These are phyloP conservation scores for Leptopilina drosophilae DNA, from an alignment of 2,888 invertebrate species.

Conservation along the genomic window DNA sequence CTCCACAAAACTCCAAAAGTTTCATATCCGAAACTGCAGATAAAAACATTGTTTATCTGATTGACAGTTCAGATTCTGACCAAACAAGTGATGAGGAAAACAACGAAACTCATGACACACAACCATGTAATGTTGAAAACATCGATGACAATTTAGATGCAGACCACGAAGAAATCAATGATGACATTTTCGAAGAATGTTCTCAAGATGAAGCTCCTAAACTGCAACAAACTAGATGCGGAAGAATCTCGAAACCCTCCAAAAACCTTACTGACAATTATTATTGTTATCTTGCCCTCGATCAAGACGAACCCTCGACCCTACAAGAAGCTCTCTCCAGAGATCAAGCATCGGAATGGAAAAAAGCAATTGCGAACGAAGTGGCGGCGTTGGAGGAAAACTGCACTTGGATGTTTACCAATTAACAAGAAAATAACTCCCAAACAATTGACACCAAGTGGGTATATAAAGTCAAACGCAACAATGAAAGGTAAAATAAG, in stretches of 20 bases:
- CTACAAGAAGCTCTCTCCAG: conserved; percentile 2
- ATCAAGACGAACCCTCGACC: conserved; percentile 32
- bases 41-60: neutral
- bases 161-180: conserved; percentile 4
- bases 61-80: neutral
- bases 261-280: neutral
- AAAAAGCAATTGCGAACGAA: conserved; percentile 8
- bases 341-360: neutral
- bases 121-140: neutral
- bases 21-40: neutral
- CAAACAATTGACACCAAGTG: conserved; percentile 30
- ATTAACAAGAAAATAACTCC: neutral
- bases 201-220: neutral
- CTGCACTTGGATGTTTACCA: neutral
- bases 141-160: neutral
- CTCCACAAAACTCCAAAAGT: neutral
- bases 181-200: conserved; percentile 12
- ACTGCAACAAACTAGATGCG: conserved; percentile 2
- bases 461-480: conserved; percentile 36
- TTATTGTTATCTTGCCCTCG: neutral
- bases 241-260: neutral
- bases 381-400: neutral
- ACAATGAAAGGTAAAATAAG: conserved; percentile 8
- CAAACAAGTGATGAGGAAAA: conserved; percentile 1
- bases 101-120: neutral